Percentiles rank a stretch among this genome's conserved stretches.
phyloP scores from a whole-genome alignment of 2,113 vertebrate genomes.

The Megalops atlanticus region DNA sequence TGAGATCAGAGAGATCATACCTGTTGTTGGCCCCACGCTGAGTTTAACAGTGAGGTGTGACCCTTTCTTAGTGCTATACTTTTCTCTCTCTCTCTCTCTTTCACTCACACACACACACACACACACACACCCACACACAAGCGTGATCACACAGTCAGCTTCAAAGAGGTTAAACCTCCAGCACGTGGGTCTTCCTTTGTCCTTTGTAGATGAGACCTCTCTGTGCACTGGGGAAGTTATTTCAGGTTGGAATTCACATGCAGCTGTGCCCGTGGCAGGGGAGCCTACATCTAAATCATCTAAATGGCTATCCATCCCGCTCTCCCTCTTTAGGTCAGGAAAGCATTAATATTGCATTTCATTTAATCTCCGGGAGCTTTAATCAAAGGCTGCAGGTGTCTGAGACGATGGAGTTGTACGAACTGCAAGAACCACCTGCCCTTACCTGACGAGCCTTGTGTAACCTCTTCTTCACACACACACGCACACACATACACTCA shows the following conservation, averaged over 20 bases:
- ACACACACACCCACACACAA: not conserved
- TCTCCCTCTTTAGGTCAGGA: conserved; percentile 39
- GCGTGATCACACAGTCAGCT: not conserved
- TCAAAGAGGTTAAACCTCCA: not conserved
- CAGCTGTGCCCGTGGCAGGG: too few relatives aligned
- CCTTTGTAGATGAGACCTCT: not conserved
- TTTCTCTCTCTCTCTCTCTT: too few relatives aligned
- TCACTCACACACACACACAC: not conserved
- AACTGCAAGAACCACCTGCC: conserved; percentile 28
- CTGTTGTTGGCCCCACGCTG: too few relatives aligned
- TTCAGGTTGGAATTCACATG: not conserved
- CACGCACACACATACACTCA: too few relatives aligned
- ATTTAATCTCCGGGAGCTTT: conserved; percentile 38
- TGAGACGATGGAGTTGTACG: conserved; percentile 11
- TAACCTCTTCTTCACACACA: not conserved
- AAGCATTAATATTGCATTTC: conserved; percentile 46
- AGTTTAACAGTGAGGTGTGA: too few relatives aligned
- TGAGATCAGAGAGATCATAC: too few relatives aligned
- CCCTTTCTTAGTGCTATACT: too few relatives aligned
- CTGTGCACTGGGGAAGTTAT: not conserved
- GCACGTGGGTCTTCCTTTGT: not conserved
- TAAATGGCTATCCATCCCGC: conserved; percentile 39
- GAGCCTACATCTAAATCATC: conserved; percentile 16
- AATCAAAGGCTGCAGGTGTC: conserved; percentile 40
- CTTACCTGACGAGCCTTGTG: conserved; percentile 16